Evolutionary conservation across 2,888 invertebrate species (phyloP).

Genomic region (Leptopterna dolabrata): DNA sequence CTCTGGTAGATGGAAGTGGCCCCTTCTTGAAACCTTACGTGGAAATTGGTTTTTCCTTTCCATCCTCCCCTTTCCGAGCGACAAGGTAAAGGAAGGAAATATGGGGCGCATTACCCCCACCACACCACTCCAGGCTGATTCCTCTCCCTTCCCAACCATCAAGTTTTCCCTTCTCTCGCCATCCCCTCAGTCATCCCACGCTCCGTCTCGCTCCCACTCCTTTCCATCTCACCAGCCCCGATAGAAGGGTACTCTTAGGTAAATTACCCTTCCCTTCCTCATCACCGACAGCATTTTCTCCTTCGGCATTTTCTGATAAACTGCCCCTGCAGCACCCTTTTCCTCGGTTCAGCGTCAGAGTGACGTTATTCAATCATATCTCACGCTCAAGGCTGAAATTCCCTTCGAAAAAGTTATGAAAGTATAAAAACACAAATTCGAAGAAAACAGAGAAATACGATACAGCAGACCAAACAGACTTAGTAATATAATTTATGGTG

Average conservation of each 20-base stretch:
- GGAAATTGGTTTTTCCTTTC: slow-evolving; percentile 53
- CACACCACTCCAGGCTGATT: neutral
- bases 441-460: neutral
- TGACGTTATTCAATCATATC: slow-evolving; percentile 31
- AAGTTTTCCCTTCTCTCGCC: neutral
- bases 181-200: neutral
- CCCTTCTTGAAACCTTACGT: slow-evolving; percentile 44
- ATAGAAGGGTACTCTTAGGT: slow-evolving; percentile 47
- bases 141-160: neutral
- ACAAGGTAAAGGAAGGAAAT: slow-evolving; percentile 46
- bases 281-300: neutral
- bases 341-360: slow-evolving; percentile 1
- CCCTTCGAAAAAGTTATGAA: neutral
- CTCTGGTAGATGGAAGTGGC: slow-evolving; percentile 32
- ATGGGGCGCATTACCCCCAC: slow-evolving; percentile 48
- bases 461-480: neutral
- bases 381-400: neutral
- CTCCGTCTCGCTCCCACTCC: neutral
- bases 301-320: slow-evolving; percentile 34
- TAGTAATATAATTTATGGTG: neutral
- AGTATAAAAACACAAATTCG: neutral
- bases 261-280: slow-evolving; percentile 26
- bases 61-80: slow-evolving; percentile 7
- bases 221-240: neutral
- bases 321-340: slow-evolving; percentile 32